Conservation (phyloP, 2,113 vertebrate species). For the Harpagus bidentatus region DNA sequence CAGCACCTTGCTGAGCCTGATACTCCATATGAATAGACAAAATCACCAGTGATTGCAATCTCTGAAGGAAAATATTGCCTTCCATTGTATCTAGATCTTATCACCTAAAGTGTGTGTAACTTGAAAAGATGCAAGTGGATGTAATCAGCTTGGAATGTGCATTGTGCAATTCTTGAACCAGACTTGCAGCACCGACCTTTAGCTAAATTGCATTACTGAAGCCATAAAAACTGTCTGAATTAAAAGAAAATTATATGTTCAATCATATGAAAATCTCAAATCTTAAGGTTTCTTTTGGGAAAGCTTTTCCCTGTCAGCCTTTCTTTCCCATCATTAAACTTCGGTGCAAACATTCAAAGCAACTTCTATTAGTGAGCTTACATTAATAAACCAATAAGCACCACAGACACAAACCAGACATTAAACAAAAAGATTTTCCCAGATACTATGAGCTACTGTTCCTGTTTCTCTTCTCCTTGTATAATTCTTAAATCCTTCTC, state of each 20-base stretch:
- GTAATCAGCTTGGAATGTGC: conserved; percentile 7
- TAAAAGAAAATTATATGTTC: not conserved
- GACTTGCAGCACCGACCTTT: not conserved
- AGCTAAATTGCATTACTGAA: not conserved
- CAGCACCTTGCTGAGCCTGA: not conserved
- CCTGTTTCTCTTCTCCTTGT: not conserved
- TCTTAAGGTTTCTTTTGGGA: not conserved
- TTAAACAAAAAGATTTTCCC: not conserved
- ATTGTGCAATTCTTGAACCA: not conserved
- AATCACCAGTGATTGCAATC: not conserved
- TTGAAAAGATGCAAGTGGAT: not conserved
- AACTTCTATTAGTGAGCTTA: not conserved
- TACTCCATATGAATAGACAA: not conserved
- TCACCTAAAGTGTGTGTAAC: not conserved
- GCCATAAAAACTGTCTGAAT: not conserved
- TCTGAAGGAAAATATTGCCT: not conserved
- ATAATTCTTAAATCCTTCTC: not conserved
- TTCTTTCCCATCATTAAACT: not conserved
- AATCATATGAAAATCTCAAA: not conserved
- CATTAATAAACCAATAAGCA: not conserved
- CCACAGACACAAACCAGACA: not conserved
- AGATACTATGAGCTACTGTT: not conserved
- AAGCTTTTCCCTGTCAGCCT: not conserved
- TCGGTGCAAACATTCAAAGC: not conserved
- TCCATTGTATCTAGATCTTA: not conserved